A percentile compares a stretch with the other conserved stretches of the same genome.
Evolutionary conservation across 2,797 vertebrate genomes (phyloP).

Genomic region (Chrysocyon brachyurus): DNA sequence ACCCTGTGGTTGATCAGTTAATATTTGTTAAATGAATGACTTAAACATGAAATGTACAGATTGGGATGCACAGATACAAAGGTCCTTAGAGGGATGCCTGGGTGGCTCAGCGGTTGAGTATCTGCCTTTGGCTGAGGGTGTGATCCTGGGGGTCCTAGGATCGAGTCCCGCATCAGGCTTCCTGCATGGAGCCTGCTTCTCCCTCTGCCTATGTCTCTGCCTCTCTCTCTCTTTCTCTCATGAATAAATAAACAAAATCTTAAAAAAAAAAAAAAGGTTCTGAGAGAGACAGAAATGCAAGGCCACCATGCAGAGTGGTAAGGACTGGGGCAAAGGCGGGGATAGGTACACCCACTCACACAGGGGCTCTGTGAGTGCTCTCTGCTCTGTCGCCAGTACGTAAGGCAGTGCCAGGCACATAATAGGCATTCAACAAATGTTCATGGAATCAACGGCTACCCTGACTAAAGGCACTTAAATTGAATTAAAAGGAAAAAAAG

Average conservation of each 20-base stretch:
- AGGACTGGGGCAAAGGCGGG: neutral
- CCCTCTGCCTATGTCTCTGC: too few relatives aligned
- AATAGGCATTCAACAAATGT: neutral
- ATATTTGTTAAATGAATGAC: neutral
- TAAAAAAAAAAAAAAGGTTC: neutral
- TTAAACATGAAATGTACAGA: neutral
- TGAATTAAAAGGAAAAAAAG: neutral
- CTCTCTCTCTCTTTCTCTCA: too few relatives aligned
- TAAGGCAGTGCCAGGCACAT: neutral
- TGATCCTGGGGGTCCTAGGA: too few relatives aligned
- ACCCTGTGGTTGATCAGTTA: neutral
- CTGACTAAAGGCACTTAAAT: neutral
- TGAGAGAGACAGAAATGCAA: neutral
- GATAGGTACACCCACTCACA: neutral
- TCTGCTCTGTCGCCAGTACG: accelerated
- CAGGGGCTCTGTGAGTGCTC: accelerated
- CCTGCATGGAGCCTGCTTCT: too few relatives aligned
- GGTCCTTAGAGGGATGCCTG: neutral
- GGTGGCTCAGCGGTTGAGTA: too few relatives aligned
- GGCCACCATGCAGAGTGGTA: neutral
- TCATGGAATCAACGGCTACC: neutral
- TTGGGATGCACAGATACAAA: neutral
- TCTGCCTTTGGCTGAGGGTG: too few relatives aligned
- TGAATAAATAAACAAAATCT: too few relatives aligned
- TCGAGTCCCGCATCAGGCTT: too few relatives aligned